Conservation (phyloP, 2,113 vertebrate species). For the Hiodon alosoides region DNA sequence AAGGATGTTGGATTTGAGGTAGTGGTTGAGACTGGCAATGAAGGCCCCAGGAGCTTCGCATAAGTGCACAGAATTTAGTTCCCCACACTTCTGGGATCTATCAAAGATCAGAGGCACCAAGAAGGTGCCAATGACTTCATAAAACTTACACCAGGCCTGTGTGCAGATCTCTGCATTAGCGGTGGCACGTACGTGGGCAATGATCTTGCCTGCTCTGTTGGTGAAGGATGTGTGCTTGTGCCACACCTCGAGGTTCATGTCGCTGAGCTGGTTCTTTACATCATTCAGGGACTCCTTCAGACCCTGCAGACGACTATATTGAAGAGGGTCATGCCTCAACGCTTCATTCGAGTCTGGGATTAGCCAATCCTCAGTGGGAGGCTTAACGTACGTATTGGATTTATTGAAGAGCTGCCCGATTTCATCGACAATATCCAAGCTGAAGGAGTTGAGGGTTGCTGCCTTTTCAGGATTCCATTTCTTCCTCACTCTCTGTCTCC, state of each 20-base stretch:
- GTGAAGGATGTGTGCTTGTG: conserved; percentile 88
- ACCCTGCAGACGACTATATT: conserved; percentile 61
- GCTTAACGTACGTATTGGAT: conserved; percentile 66
- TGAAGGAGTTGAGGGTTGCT: conserved; percentile 42
- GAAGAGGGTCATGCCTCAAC: conserved; percentile 54
- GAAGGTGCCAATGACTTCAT: conserved; percentile 80
- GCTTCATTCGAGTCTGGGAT: conserved; percentile 64
- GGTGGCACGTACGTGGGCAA: conserved; percentile 65
- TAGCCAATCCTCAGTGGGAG: conserved; percentile 64
- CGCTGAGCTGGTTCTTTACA: conserved; percentile 85
- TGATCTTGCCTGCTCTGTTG: conserved; percentile 83
- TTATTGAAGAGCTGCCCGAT: conserved; percentile 75
- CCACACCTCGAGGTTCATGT: conserved; percentile 90
- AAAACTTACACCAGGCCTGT: conserved; percentile 93
- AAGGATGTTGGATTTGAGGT: conserved; percentile 69
- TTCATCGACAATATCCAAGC: conserved; percentile 62
- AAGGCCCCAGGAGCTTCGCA: conserved; percentile 94
- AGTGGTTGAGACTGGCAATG: conserved; percentile 85
- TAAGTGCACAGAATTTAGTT: conserved; percentile 82
- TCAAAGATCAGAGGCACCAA: conserved; percentile 58
- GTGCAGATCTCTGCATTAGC: conserved; percentile 87
- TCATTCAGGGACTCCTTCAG: conserved; percentile 81
- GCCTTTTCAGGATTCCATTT: conserved; percentile 47
- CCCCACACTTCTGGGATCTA: conserved; percentile 62
- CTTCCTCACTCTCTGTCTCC: conserved; percentile 50